phyloP scores from a whole-genome alignment of 92 coral and sea anemone species.

The Galaxea fascicularis region DNA sequence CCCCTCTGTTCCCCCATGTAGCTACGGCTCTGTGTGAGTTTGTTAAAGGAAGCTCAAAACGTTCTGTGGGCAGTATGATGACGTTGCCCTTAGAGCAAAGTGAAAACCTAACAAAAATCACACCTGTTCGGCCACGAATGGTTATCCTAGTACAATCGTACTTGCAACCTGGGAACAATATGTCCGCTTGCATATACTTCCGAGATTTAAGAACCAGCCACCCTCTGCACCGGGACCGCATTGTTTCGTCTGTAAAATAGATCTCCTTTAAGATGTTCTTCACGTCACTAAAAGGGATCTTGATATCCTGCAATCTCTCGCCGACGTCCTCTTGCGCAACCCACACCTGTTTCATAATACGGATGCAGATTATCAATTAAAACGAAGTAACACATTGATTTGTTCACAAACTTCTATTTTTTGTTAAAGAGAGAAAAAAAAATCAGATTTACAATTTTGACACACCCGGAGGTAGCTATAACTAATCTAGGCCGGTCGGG shows the following conservation, averaged over 20 bases:
- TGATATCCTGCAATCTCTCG: background rate
- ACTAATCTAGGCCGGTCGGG: no score
- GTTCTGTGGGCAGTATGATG: no score
- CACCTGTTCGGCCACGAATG: constrained; percentile 19
- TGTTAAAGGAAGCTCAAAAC: no score
- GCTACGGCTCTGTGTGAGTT: no score
- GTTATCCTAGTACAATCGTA: background rate
- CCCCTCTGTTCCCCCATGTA: no score
- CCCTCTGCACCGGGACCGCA: constrained; percentile 2
- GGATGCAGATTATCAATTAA: background rate
- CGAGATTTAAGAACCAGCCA: background rate
- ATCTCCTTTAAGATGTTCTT: constrained; percentile 28
- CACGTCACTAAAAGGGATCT: constrained; percentile 13
- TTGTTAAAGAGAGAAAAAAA: background rate
- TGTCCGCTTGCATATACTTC: constrained; percentile 13
- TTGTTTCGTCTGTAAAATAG: constrained; percentile 4
- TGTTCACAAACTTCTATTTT: no score
- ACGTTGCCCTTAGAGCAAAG: background rate
- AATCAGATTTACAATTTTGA: no score
- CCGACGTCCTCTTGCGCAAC: background rate
- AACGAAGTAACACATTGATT: no score
- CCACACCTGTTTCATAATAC: constrained; percentile 1
- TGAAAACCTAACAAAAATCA: background rate
- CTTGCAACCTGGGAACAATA: constrained; percentile 5
- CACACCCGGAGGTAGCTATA: no score